Base-by-base conservation (phyloP, 2,888 invertebrate species). In the Flabesymbios commensalis region DNA sequence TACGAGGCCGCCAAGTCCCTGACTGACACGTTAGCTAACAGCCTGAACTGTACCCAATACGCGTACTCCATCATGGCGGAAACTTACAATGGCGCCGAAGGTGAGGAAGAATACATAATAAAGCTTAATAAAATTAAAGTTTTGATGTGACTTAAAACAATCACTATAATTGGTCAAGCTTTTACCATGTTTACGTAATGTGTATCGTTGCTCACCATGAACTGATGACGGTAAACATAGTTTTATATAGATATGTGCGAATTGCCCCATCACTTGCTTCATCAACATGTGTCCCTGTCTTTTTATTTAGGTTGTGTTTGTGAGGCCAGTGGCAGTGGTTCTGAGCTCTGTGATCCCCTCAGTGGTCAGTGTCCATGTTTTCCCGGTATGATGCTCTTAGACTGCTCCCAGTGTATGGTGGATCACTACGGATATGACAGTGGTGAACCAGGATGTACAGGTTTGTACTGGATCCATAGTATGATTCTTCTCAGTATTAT, bases 341-440 rank as follows among this genome's bases (percentile, higher is more conserved):
- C 60, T 29, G 32, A 47, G 3, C 42, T 57, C n/a, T 74, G 74
- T 60, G 29, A 49, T 2, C 26, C 43, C 2, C 17, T 56, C 5
- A 64, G 70, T n/a, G 74, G 74, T 17, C 70, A 74, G 61, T 74
- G 74, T 57, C 45, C 48, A 1, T 74, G 74, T 53, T 68, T 67
- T 54, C 62, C 72, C 2, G 68, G 70, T 31, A 63, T 71, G 39
- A 68, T 65, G 19, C 59, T 68, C 17, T 60, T 43, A n/a, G 69
- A 67, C 54, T 74, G 74, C 55, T 59, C 63, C 7, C 60, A 61
- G 41, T 74, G 74, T 43, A 28, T 55, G 28, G 73, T 71, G n/a
- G 63, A 72, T 56, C 57, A 67, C 43, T 74, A 71, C 41, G 72
- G 65, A 31, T 68, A 61, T 45, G 41, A 42, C 52, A 53, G 39